phyloP scores from a whole-genome alignment of 1,140 invertebrate genomes.

The Meteorus sp. region DNA sequence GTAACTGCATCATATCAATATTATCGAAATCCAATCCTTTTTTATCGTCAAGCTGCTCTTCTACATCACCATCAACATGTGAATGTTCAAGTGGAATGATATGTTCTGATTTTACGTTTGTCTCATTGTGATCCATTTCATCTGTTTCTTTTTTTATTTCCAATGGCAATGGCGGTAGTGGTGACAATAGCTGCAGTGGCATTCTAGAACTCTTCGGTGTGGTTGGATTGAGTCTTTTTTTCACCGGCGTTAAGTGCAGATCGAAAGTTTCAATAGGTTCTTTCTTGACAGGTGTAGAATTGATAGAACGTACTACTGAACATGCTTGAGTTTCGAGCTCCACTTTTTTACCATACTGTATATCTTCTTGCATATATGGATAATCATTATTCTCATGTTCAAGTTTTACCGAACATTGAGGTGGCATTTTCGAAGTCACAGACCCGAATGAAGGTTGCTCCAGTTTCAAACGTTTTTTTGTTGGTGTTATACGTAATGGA shows the following conservation, averaged over 20 bases:
- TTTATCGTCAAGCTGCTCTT: slow-evolving; percentile 47
- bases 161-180: slow-evolving; percentile 29
- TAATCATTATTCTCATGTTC: slow-evolving; percentile 51
- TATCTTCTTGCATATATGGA: slow-evolving; percentile 46
- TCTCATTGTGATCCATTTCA: slow-evolving; percentile 45
- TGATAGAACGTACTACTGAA: background rate
- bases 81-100: slow-evolving; percentile 36
- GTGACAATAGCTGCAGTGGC: slow-evolving; percentile 29
- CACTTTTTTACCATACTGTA: slow-evolving; percentile 36
- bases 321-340: slow-evolving; percentile 28
- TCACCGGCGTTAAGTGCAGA: slow-evolving; percentile 33
- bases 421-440: slow-evolving; percentile 32
- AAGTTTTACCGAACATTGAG: slow-evolving; percentile 41
- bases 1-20: slow-evolving; percentile 69
- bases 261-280: slow-evolving; percentile 48
- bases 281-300: slow-evolving; percentile 38
- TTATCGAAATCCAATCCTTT: slow-evolving; percentile 62
- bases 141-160: slow-evolving; percentile 55
- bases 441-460: slow-evolving; percentile 39
- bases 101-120: slow-evolving; percentile 45
- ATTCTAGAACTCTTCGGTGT: slow-evolving; percentile 13
- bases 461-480: slow-evolving; percentile 53
- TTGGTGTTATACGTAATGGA: slow-evolving; percentile 37
- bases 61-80: slow-evolving; percentile 35
- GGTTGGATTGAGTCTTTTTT: slow-evolving; percentile 41